phyloP scores from a whole-genome alignment of 2,113 vertebrate species.

The Pteruthius melanotis region DNA sequence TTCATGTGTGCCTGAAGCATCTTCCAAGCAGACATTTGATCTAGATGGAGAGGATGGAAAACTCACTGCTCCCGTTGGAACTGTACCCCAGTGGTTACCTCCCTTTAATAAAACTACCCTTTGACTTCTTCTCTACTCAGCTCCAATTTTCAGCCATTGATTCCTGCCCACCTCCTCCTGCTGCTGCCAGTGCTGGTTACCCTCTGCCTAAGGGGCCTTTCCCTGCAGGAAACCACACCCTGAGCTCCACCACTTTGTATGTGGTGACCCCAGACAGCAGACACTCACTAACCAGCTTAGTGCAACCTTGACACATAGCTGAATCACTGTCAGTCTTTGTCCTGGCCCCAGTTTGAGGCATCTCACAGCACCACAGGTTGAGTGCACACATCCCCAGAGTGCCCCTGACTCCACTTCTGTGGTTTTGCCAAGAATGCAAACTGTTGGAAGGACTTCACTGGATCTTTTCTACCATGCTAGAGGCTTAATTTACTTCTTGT shows the following conservation, averaged over 20 bases:
- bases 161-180: neutral
- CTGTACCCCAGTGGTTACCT: neutral
- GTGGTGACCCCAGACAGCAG: neutral
- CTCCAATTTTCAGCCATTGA: neutral
- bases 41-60: neutral
- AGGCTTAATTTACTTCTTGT: neutral
- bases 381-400: neutral
- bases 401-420: neutral
- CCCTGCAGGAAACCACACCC: neutral
- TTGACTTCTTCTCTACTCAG: neutral
- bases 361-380: neutral
- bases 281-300: neutral
- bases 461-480: neutral
- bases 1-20: neutral
- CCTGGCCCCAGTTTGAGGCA: neutral
- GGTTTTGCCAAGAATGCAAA: neutral
- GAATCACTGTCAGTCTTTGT: neutral
- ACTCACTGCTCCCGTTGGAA: neutral
- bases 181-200: neutral
- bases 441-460: neutral
- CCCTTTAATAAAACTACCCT: neutral
- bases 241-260: neutral
- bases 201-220: neutral
- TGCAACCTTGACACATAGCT: neutral
- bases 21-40: slow-evolving; percentile 1